Conservation (phyloP, 2,113 vertebrate species). For the Salvator merianae region DNA sequence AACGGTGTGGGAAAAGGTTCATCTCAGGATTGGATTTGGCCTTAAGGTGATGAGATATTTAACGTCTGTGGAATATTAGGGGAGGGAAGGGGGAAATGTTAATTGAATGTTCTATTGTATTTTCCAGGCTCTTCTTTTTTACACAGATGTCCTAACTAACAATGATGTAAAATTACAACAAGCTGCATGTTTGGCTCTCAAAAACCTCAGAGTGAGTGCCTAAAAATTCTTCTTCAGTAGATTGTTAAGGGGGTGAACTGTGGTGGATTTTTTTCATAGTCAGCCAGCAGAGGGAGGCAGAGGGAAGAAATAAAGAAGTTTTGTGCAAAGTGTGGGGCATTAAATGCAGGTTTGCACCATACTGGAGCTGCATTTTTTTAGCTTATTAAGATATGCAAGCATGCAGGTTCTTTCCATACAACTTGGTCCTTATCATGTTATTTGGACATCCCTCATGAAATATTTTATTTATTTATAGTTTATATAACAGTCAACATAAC, state of each 20-base stretch:
- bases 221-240: neutral
- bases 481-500: too few relatives aligned
- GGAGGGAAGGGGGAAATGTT: slow-evolving; percentile 75
- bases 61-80: neutral
- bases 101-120: neutral
- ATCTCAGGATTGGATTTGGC: neutral
- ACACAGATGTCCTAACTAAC: slow-evolving; percentile 76
- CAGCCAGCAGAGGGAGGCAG: slow-evolving; percentile 23
- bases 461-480: too few relatives aligned
- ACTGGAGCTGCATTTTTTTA: too few relatives aligned
- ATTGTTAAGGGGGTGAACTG: neutral
- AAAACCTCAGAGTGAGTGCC: slow-evolving; percentile 84
- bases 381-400: too few relatives aligned
- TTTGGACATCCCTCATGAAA: too few relatives aligned
- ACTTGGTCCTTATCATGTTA: too few relatives aligned
- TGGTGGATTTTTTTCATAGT: rapidly evolving
- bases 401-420: too few relatives aligned
- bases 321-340: rapidly evolving
- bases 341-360: too few relatives aligned
- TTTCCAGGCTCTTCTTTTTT: slow-evolving; percentile 85
- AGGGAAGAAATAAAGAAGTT: neutral
- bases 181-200: slow-evolving; percentile 87
- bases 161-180: slow-evolving; percentile 75
- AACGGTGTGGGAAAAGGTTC: neutral
- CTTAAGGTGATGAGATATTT: neutral